These are phyloP conservation scores for Charadrius vociferus DNA, from an alignment of 2,113 vertebrate genomes.

Conservation along the genomic window DNA sequence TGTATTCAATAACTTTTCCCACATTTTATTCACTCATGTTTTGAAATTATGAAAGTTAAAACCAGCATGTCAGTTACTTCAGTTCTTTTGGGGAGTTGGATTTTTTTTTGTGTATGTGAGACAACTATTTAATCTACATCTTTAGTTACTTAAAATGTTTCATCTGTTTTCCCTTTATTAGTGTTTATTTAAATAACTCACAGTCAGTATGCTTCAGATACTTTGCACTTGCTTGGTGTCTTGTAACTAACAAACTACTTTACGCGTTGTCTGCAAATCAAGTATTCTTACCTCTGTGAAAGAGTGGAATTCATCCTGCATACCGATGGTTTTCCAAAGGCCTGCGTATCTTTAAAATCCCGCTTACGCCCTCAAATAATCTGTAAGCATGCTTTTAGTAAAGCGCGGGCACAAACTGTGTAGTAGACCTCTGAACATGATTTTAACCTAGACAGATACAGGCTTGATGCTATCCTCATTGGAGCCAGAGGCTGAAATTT, in stretches of 20 bases:
- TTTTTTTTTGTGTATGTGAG: not conserved
- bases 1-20: not conserved
- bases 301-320: not conserved
- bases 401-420: not conserved
- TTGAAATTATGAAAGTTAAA: not conserved
- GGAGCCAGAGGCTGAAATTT: not conserved
- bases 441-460: not conserved
- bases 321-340: not conserved
- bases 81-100: not conserved
- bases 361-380: not conserved
- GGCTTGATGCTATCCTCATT: not conserved
- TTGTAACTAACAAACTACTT: not conserved
- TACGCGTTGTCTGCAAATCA: not conserved
- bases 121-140: not conserved
- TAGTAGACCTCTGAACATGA: not conserved
- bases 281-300: not conserved
- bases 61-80: not conserved
- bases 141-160: not conserved
- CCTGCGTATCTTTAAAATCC: not conserved
- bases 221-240: not conserved
- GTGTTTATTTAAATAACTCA: not conserved
- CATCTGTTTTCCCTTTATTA: not conserved
- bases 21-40: not conserved
- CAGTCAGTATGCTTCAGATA: not conserved
- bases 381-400: not conserved